Conservation (phyloP, 2,113 vertebrate species). For the Laterallus jamaicensis region DNA sequence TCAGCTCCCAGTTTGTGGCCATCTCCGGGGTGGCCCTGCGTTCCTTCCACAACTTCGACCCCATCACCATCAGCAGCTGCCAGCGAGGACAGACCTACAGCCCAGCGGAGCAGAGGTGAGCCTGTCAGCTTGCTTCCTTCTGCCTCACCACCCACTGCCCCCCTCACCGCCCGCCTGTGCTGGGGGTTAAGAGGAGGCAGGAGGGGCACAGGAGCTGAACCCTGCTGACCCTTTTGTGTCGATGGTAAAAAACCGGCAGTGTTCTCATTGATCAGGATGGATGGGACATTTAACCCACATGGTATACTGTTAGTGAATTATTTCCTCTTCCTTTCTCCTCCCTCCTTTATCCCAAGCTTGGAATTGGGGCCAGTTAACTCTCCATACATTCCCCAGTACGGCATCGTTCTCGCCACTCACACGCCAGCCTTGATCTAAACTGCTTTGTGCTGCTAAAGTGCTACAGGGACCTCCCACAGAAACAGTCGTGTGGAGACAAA, state of each 20-base stretch:
- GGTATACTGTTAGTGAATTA: slow-evolving; percentile 63
- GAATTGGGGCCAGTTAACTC: slow-evolving; percentile 8
- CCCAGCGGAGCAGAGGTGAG: slow-evolving; percentile 94
- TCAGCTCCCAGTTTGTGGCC: slow-evolving; percentile 89
- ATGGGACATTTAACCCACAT: slow-evolving; percentile 64
- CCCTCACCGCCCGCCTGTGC: background rate
- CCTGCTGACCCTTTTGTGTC: slow-evolving; percentile 35
- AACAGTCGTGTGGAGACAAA: accelerated
- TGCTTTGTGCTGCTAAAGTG: background rate
- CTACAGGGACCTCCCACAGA: background rate
- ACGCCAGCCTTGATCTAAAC: background rate
- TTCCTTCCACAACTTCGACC: slow-evolving; percentile 98
- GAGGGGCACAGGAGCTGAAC: slow-evolving; percentile 32
- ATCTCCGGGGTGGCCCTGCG: slow-evolving; percentile 97
- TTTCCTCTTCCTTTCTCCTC: slow-evolving; percentile 69
- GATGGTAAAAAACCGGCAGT: background rate
- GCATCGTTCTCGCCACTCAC: background rate
- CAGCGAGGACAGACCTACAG: slow-evolving; percentile 98
- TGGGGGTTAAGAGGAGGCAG: background rate
- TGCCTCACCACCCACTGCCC: background rate
- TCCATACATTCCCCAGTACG: background rate
- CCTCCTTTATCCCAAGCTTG: slow-evolving; percentile 29
- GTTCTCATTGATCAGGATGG: slow-evolving; percentile 62
- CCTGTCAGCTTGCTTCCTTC: background rate
- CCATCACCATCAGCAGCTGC: slow-evolving; percentile 97